phyloP scores from a whole-genome alignment of 2,797 vertebrate genomes.

The Otolemur crassicaudatus region DNA sequence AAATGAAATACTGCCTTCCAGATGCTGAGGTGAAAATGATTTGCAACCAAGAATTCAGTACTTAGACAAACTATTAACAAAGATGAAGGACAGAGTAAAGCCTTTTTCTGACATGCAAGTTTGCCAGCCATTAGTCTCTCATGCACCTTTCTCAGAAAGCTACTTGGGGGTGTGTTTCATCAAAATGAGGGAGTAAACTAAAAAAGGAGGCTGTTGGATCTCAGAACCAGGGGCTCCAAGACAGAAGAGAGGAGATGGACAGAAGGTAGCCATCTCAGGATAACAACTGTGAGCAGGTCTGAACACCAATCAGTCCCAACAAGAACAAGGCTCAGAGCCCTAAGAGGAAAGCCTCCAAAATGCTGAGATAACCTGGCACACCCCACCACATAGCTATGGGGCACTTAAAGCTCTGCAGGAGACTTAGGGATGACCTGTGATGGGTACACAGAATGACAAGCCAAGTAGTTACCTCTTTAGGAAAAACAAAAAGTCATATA shows the following conservation, averaged over 20 bases:
- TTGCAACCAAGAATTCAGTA: neutral
- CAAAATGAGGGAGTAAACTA: neutral
- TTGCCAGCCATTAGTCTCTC: neutral
- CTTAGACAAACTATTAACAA: neutral
- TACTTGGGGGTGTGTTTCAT: neutral
- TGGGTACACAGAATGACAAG: neutral
- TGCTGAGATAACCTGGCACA: neutral
- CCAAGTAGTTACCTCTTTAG: neutral
- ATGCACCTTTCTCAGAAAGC: neutral
- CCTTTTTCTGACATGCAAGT: neutral
- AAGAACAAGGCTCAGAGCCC: neutral
- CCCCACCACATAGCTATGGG: no score
- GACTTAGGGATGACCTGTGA: neutral
- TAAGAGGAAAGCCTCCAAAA: neutral
- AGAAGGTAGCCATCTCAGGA: rapidly evolving
- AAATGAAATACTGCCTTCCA: neutral
- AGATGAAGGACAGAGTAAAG: neutral
- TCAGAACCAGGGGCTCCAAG: neutral
- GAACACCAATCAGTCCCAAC: rapidly evolving
- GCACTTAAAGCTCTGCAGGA: neutral
- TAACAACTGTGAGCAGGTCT: rapidly evolving
- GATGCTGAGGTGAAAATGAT: no score
- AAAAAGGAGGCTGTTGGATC: neutral
- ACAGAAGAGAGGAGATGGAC: neutral
- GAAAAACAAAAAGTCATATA: neutral